phyloP scores from a whole-genome alignment of 1,140 invertebrate genomes.

The Drosophila dunni region DNA sequence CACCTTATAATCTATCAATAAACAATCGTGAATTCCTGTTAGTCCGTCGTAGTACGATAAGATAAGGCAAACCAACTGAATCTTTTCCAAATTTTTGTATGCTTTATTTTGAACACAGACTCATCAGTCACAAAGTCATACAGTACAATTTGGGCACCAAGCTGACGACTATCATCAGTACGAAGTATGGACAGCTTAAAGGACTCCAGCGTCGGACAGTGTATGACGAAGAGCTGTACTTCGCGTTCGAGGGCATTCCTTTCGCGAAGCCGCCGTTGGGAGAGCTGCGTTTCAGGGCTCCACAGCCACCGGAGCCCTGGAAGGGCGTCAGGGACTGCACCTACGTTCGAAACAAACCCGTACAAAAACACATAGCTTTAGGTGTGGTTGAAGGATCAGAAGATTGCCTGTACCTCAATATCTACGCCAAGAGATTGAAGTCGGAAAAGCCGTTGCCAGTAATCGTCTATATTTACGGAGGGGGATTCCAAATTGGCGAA shows the following conservation, averaged over 20 bases:
- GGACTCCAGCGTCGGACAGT: constrained; percentile 62
- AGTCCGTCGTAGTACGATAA: constrained; percentile 9
- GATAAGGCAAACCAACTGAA: constrained; percentile 37
- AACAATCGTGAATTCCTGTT: not conserved
- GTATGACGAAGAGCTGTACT: constrained; percentile 72
- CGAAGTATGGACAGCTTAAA: constrained; percentile 52
- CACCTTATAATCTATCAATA: not conserved
- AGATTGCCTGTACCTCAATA: constrained; percentile 79
- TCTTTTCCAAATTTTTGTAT: constrained; percentile 14
- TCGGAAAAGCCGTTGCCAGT: constrained; percentile 85
- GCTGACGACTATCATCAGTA: constrained; percentile 51
- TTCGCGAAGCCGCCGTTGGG: constrained; percentile 88
- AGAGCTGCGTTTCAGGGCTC: constrained; percentile 87
- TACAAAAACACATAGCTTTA: constrained; percentile 63
- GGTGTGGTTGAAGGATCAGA: constrained; percentile 64
- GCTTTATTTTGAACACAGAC: constrained; percentile 34
- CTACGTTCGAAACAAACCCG: constrained; percentile 49
- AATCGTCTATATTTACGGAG: constrained; percentile 90
- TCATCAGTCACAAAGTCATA: constrained; percentile 62
- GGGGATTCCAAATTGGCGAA: constrained; percentile 87
- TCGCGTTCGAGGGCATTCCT: constrained; percentile 87
- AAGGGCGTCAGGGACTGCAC: constrained; percentile 84
- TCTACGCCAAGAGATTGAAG: constrained; percentile 66
- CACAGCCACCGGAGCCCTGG: constrained; percentile 86
- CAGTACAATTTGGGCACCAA: constrained; percentile 65